Evolutionary conservation across 2,113 vertebrate genomes (phyloP).

Genomic region (Lynx canadensis): DNA sequence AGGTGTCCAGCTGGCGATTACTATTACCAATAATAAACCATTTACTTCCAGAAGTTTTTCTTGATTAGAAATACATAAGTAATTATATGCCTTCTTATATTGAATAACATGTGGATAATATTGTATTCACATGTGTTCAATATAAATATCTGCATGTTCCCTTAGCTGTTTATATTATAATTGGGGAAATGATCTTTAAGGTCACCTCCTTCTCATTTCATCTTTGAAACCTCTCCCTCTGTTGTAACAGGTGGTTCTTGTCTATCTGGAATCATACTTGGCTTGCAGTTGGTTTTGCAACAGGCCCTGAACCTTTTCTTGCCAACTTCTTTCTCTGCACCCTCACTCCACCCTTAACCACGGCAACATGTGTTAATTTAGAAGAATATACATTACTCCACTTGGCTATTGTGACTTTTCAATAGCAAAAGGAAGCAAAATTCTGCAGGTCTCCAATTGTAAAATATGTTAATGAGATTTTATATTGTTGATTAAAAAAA

Average conservation of each 20-base stretch:
- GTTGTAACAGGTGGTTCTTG: slow-evolving; percentile 86
- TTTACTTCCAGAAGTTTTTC: neutral
- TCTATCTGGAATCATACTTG: slow-evolving; percentile 86
- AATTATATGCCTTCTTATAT: neutral
- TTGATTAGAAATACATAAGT: neutral
- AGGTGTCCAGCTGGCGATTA: neutral
- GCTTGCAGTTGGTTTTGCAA: slow-evolving; percentile 83
- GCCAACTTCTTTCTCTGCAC: slow-evolving; percentile 60
- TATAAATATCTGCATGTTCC: neutral
- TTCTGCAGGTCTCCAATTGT: neutral
- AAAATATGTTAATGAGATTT: neutral
- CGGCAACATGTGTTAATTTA: slow-evolving; percentile 33
- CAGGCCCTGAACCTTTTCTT: slow-evolving; percentile 82
- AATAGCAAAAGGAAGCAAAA: slow-evolving; percentile 57
- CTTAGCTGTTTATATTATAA: neutral
- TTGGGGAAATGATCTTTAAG: slow-evolving; percentile 36
- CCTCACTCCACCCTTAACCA: slow-evolving; percentile 27
- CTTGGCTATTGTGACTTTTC: slow-evolving; percentile 43
- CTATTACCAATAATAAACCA: neutral
- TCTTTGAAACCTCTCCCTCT: slow-evolving; percentile 66
- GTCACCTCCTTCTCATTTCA: slow-evolving; percentile 33
- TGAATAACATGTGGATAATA: neutral
- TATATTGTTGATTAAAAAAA: neutral
- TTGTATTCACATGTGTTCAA: neutral
- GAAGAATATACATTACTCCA: slow-evolving; percentile 52